Evolutionary conservation across 2,113 vertebrate species (phyloP), one percentile per base, ranked within the genome.

Genomic region (Amphilophus citrinellus): DNA sequence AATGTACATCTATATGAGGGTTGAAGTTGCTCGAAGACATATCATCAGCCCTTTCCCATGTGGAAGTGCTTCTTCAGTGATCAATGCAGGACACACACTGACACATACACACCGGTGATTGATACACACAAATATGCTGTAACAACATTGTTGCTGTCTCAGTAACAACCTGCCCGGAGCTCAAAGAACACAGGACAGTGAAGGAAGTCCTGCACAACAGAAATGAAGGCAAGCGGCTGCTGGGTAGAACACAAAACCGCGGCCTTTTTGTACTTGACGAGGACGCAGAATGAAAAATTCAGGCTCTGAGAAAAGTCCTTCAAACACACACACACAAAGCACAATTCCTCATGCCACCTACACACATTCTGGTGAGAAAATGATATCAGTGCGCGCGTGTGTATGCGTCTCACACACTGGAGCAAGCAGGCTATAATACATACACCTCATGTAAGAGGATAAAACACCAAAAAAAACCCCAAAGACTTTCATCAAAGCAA

Each of bases 391-490:
- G 66, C 7, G 7, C 77, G 78, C 68, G 66, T 2, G n/a, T 2
- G 17, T 59, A 39, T 39, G 30, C 57, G 53, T 57, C 47, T 14
- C 56, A 24, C 83, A 76, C 39, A 1, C 77, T 39, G 59, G 59
- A 47, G 66, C 78, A 63, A 37, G 80, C 66, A 71, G 37, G 56
- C 79, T 57, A 88, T 84, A 87, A 84, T 73, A 73, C 81, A 87
- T 84, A 88, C 87, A 93, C 87, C 91, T 93, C 83, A 22, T 93
- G 89, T 95, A 94, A 95, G 92, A 95, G 94, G 94, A 95, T 95
- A 94, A 95, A 87, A 87, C 77, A 83, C 57, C 89, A 90, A 60
- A 37, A 37, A 37, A 92, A 92, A 85, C 0, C 0, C 66, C 83
- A 90, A 93, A 93, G 92, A 92, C 92, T 94, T 89, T 93, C 94